These are phyloP conservation scores for Lindbergichthys nudifrons DNA, from an alignment of 2,797 vertebrate genomes.

Conservation along the genomic window DNA sequence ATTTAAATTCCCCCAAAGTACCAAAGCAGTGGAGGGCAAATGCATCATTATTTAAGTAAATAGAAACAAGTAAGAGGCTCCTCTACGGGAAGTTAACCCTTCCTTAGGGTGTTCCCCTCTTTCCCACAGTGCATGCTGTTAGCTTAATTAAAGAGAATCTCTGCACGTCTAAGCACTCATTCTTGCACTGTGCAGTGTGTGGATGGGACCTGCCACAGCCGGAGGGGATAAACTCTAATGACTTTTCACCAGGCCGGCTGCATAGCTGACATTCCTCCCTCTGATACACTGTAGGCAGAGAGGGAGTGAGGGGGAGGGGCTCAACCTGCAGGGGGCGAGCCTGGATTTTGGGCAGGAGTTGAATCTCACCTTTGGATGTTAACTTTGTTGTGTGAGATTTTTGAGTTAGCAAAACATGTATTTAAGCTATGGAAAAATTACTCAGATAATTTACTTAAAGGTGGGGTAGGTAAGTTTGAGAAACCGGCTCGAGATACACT, in stretches of 20 bases:
- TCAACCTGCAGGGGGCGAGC: conserved; percentile 36
- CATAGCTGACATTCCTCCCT: conserved; percentile 81
- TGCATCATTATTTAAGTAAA: conserved; percentile 39
- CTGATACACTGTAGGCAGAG: conserved; percentile 58
- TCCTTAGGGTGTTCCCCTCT: conserved; percentile 29
- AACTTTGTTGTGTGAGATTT: background rate
- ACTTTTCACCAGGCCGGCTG: conserved; percentile 74
- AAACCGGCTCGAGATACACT: too few relatives aligned
- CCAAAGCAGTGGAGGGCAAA: conserved; percentile 14
- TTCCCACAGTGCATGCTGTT: conserved; percentile 63
- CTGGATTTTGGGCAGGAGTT: background rate
- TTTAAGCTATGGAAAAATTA: background rate
- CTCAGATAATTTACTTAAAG: background rate
- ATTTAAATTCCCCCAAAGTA: conserved; percentile 14
- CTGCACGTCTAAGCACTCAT: conserved; percentile 27
- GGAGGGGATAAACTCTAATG: conserved; percentile 70
- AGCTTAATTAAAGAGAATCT: conserved; percentile 62
- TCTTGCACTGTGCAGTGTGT: conserved; percentile 36
- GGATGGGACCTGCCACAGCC: conserved; percentile 66
- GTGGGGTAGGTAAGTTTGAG: too few relatives aligned
- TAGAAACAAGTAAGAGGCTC: conserved; percentile 21
- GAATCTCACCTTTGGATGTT: conserved; percentile 37
- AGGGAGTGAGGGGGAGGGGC: conserved; percentile 35
- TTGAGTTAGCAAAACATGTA: background rate
- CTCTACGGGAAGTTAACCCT: conserved; percentile 13